A percentile compares a stretch with the other conserved stretches of the same genome.
Evolutionary conservation across 2,113 vertebrate species (phyloP).

Genomic region (Helogale parvula): DNA sequence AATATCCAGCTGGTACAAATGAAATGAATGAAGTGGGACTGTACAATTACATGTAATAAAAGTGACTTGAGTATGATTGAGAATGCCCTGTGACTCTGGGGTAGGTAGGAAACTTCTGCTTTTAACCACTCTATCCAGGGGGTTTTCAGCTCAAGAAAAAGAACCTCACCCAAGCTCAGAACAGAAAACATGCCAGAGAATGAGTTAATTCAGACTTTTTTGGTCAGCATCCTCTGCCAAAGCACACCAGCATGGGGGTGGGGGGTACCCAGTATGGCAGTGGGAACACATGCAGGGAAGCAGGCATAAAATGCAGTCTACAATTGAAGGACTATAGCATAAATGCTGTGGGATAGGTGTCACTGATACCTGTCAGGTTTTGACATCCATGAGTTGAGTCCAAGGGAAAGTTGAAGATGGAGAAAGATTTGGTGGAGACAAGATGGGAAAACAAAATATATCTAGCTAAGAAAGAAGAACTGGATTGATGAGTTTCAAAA

Average conservation of each 20-base stretch:
- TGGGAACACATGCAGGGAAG: neutral
- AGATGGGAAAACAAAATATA: neutral
- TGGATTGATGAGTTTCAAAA: neutral
- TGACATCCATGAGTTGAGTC: neutral
- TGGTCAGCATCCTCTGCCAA: neutral
- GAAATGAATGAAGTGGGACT: neutral
- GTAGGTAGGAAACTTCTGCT: neutral
- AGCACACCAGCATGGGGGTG: neutral
- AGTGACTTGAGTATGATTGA: neutral
- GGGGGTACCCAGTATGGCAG: neutral
- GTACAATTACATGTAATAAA: conserved; percentile 3
- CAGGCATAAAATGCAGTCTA: neutral
- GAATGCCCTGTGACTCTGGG: neutral
- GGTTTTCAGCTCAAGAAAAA: conserved; percentile 26
- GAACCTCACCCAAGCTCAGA: neutral
- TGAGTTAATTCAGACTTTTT: neutral
- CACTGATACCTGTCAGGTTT: neutral
- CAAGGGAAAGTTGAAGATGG: neutral
- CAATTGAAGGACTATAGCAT: neutral
- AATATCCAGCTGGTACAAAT: neutral
- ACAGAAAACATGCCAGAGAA: neutral
- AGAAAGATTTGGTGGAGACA: conserved; percentile 12
- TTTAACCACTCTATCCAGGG: neutral
- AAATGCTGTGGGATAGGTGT: neutral
- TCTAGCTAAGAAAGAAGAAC: neutral